A percentile compares a stretch with the other conserved stretches of the same genome.
Evolutionary conservation across 2,888 invertebrate genomes (phyloP).

Genomic region (Oligia latruncula): DNA sequence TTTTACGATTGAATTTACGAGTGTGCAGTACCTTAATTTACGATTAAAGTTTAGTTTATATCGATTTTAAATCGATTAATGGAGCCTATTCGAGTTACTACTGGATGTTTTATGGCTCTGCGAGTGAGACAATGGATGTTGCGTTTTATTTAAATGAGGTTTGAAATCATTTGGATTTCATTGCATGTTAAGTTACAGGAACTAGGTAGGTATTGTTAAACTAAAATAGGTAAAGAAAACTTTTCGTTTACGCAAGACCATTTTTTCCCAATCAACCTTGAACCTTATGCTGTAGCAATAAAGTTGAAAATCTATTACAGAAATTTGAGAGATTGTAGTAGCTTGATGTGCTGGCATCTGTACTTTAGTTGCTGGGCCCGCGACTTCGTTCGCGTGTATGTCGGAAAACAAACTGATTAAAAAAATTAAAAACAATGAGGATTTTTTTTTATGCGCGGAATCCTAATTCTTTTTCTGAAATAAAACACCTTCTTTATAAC

Average conservation of each 20-base stretch:
- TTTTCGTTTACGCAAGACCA: neutral
- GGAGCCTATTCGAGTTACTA: slow-evolving; percentile 63
- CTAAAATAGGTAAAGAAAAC: neutral
- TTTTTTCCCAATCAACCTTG: too few relatives aligned
- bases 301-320: too few relatives aligned
- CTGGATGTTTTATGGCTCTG: slow-evolving; percentile 57
- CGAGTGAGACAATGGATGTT: slow-evolving; percentile 34
- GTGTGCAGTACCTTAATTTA: slow-evolving; percentile 76
- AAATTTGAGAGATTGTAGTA: too few relatives aligned
- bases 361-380: too few relatives aligned
- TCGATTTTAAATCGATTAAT: slow-evolving; percentile 77
- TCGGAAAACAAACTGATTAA: too few relatives aligned
- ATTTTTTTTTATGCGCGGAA: too few relatives aligned
- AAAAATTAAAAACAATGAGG: too few relatives aligned
- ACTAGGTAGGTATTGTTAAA: neutral
- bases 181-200: slow-evolving; percentile 1
- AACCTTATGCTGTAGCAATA: too few relatives aligned
- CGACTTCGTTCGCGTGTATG: too few relatives aligned
- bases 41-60: slow-evolving; percentile 78
- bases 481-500: too few relatives aligned
- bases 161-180: slow-evolving; percentile 30
- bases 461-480: too few relatives aligned
- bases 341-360: too few relatives aligned
- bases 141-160: slow-evolving; percentile 28
- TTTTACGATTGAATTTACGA: slow-evolving; percentile 78